These are phyloP conservation scores for Chionis minor DNA, from an alignment of 2,113 vertebrate genomes.

Conservation along the genomic window DNA sequence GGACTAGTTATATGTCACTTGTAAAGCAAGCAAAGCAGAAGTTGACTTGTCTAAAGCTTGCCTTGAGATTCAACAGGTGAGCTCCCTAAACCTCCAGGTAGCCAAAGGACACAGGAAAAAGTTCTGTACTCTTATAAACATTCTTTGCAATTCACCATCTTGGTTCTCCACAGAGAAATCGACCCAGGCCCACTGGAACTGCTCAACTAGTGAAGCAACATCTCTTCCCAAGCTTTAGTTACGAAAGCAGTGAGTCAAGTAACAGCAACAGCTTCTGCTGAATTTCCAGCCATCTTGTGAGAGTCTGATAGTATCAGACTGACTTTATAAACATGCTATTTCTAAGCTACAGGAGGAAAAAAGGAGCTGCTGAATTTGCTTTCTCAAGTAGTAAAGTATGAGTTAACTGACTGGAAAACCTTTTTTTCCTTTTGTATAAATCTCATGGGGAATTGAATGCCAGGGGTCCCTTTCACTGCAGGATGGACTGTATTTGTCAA, in stretches of 20 bases:
- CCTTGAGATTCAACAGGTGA: not conserved
- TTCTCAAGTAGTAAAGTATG: not conserved
- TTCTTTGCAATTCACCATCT: not conserved
- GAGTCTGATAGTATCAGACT: not conserved
- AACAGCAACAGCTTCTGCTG: not conserved
- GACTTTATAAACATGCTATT: not conserved
- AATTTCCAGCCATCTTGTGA: not conserved
- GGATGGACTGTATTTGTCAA: not conserved
- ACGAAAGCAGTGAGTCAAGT: not conserved
- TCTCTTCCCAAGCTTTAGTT: not conserved
- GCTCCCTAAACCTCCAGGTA: not conserved
- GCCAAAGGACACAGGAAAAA: not conserved
- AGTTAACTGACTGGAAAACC: not conserved
- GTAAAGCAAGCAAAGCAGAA: not conserved
- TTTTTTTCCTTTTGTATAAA: not conserved
- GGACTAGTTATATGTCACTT: accelerated
- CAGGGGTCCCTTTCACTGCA: not conserved
- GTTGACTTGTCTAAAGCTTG: not conserved
- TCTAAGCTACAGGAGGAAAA: not conserved
- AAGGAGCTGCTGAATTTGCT: not conserved
- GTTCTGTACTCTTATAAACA: not conserved
- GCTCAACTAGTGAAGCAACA: not conserved
- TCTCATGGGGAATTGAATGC: not conserved
- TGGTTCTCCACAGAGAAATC: not conserved
- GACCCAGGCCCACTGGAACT: not conserved